Evolutionary conservation across 2,888 invertebrate species (phyloP), one percentile per base, ranked within the genome.

Genomic region (Tiliacea aurago): DNA sequence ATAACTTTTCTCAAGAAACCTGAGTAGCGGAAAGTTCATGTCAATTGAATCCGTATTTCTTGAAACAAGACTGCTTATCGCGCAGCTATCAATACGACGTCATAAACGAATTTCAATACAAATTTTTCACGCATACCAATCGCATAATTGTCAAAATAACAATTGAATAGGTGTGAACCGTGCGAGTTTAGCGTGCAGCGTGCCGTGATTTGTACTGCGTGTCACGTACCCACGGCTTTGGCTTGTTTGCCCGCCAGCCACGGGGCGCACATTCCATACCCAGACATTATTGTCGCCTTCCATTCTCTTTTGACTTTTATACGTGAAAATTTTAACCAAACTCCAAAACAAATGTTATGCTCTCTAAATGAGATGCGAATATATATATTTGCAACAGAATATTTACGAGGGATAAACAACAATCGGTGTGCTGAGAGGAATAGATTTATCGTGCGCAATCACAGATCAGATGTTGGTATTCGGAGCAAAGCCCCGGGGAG

Each of bases 381-480:
- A 78, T 74, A 82, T 80, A 78, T 76, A 83, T 86, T 71, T 78
- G 76, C 66, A 73, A 81, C 86, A 80, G 80, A 86, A 89, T 90
- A 88, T 90, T 89, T 88, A 89, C 86, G 76, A 68, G 72, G 84
- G 78, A 85, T 86, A 86, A 88, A 89, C 87, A 90, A 90, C 89
- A 90, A 90, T 85, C 86, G 87, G 85, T 85, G 86, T 84, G 89
- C 89, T 89, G 90, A 91, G 91, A 91, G 91, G 90, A 93, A 91
- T 90, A 91, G 93, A 94, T 94, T 94, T 94, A 94, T 93, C 90
- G 90, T 89, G 90, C 90, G 92, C 94, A 95, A 95, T 95, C 95
- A 94, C 93, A 92, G 94, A 95, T 94, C 93, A 94, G 92, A 93
- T 93, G 94, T 94, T 94, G 92, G 94, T 95, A 95, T 95, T 95